Conservation (phyloP, 2,888 invertebrate genomes). For the Trimorus sp. region DNA sequence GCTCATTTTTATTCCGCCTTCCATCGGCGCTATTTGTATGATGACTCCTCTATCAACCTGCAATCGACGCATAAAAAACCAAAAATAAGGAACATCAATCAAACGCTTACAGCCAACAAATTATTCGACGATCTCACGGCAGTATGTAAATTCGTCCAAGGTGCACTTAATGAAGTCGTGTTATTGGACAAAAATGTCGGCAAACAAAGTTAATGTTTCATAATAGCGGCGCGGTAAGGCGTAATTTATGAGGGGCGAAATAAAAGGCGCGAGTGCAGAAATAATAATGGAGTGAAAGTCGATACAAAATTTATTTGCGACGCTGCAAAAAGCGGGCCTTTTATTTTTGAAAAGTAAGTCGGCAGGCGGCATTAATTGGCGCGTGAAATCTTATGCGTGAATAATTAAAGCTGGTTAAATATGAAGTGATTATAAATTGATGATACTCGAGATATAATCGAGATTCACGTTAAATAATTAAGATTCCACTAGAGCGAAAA, state of each 20-base stretch:
- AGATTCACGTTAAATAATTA: constrained; percentile 34
- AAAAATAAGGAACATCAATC: constrained; percentile 1
- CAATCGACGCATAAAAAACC: constrained; percentile 6
- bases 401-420: constrained; percentile 60
- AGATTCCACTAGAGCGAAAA: constrained; percentile 18
- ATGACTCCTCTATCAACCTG: constrained; percentile 19
- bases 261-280: constrained; percentile 15
- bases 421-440: constrained; percentile 49
- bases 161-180: constrained; percentile 25
- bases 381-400: constrained; percentile 66
- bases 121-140: neutral
- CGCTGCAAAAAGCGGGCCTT: constrained; percentile 44
- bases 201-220: constrained; percentile 37
- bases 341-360: constrained; percentile 63
- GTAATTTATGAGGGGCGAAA: constrained; percentile 26
- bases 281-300: constrained; percentile 61
- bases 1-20: too few relatives aligned
- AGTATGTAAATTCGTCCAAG: constrained; percentile 14
- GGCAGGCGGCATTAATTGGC: constrained; percentile 55
- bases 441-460: constrained; percentile 46
- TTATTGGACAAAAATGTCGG: constrained; percentile 26
- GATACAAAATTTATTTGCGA: constrained; percentile 57
- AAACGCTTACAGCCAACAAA: constrained; percentile 16
- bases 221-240: constrained; percentile 7
- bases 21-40: too few relatives aligned